phyloP scores from a whole-genome alignment of 2,797 vertebrate genomes.

The Vipera ursinii region DNA sequence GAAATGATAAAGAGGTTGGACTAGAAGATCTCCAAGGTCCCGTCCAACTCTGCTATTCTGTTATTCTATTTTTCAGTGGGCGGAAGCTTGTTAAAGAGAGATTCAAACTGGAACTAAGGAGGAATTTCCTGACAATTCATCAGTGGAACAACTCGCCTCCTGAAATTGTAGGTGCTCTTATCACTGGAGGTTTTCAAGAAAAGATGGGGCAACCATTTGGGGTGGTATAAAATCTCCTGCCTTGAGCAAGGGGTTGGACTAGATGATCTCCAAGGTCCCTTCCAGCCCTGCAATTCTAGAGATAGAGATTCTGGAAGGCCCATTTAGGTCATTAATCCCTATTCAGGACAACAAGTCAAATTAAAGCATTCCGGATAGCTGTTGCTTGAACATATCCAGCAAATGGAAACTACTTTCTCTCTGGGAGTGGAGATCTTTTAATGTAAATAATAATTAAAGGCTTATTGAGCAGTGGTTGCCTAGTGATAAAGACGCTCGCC shows the following conservation, averaged over 20 bases:
- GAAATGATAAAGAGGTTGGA: neutral
- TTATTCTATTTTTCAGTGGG: too few species aligned
- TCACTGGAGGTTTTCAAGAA: too few species aligned
- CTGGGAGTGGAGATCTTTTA: neutral
- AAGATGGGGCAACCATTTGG: too few species aligned
- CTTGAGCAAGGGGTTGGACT: neutral
- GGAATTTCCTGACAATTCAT: too few species aligned
- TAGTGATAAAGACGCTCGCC: neutral
- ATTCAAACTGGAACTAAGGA: too few species aligned
- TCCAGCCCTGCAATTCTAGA: neutral
- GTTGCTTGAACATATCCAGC: neutral
- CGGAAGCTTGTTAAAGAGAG: too few species aligned
- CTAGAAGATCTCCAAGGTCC: too few species aligned
- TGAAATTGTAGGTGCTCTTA: too few species aligned
- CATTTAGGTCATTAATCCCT: neutral
- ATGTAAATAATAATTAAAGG: neutral
- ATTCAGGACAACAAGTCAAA: neutral
- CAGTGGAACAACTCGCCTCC: too few species aligned
- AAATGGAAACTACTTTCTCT: neutral
- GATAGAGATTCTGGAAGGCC: neutral
- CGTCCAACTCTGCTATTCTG: too few species aligned
- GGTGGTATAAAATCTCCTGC: neutral
- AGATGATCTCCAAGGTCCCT: too few species aligned
- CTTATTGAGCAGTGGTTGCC: too few species aligned
- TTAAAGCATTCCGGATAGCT: neutral